Percentiles rank a stretch among this genome's conserved stretches.
These are phyloP conservation scores for Psophia crepitans DNA, from an alignment of 2,113 vertebrate species.

Conservation along the genomic window DNA sequence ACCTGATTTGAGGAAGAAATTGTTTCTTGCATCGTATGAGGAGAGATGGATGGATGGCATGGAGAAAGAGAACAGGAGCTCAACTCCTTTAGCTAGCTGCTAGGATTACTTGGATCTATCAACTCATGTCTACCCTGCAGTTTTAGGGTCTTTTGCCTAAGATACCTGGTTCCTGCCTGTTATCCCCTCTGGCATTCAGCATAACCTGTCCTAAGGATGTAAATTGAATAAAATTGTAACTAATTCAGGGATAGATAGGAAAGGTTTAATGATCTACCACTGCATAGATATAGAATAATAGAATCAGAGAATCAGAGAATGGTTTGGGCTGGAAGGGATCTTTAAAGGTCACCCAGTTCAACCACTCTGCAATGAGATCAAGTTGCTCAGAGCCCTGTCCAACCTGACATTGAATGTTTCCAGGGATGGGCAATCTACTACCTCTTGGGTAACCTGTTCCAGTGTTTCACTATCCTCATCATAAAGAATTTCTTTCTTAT, in stretches of 20 bases:
- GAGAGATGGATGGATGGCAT: neutral
- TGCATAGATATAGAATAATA: neutral
- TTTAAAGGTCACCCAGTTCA: neutral
- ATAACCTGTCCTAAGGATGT: neutral
- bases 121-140: neutral
- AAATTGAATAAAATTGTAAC: neutral
- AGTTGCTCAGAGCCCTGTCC: rapidly evolving
- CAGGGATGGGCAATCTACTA: neutral
- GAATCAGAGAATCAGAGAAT: neutral
- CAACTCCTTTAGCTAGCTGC: neutral
- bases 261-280: neutral
- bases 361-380: neutral
- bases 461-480: neutral
- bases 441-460: neutral
- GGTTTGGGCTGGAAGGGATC: neutral
- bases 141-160: neutral
- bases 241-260: neutral
- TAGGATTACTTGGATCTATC: neutral
- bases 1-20: neutral
- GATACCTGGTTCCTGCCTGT: neutral
- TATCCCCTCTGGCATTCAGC: neutral
- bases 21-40: neutral
- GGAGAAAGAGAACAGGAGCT: neutral
- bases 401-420: neutral
- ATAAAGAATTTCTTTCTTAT: neutral